phyloP scores from a whole-genome alignment of 2,113 vertebrate species.

The Nematolebias whitei region DNA sequence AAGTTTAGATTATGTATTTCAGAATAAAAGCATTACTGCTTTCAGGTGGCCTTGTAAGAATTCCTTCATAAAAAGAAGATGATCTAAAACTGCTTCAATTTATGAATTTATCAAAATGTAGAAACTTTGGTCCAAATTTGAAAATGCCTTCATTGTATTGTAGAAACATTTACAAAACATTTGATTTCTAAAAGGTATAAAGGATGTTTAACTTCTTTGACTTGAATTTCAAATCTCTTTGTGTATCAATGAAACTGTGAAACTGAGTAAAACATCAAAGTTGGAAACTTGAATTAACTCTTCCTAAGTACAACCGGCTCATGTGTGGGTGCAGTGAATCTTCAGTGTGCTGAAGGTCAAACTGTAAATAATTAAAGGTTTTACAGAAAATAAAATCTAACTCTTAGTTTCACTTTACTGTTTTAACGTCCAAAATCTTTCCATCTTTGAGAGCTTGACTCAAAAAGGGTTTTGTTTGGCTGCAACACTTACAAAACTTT shows the following conservation, averaged over 20 bases:
- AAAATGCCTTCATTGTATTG: constrained; percentile 6
- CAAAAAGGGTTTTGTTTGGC: no score
- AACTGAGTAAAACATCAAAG: no score
- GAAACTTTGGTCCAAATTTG: neutral
- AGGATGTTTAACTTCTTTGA: constrained; percentile 1
- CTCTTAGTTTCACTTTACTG: no score
- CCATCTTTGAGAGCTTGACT: no score
- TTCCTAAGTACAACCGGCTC: no score
- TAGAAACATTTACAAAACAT: constrained; percentile 10
- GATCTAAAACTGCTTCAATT: neutral
- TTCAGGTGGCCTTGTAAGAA: constrained; percentile 1
- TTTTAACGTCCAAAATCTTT: no score
- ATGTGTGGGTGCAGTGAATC: no score
- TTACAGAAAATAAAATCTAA: neutral
- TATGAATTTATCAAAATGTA: neutral
- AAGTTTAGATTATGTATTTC: neutral
- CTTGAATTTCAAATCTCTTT: no score
- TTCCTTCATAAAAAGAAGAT: neutral
- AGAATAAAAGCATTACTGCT: constrained; percentile 12
- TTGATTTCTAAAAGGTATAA: constrained; percentile 15
- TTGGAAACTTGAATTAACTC: no score
- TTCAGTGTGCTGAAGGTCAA: neutral
- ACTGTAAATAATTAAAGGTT: no score
- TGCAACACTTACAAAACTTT: no score
- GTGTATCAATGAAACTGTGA: no score